Conservation (phyloP, 1,140 invertebrate species). For the Adoxophyes honmai region DNA sequence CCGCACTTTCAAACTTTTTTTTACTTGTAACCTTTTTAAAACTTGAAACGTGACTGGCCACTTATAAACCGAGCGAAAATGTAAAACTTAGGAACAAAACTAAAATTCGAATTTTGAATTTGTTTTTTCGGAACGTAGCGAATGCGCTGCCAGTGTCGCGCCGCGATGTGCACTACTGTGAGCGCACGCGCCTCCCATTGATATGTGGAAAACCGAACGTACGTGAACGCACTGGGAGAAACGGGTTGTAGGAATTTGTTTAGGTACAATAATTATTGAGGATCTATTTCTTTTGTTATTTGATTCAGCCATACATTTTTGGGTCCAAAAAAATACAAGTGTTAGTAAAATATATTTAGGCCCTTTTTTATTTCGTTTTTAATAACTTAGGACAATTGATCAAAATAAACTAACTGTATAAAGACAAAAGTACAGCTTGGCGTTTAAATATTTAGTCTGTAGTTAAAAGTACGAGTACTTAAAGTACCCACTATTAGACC, state of each 20-base stretch:
- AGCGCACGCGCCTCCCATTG: slow-evolving; percentile 39
- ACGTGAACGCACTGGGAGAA: slow-evolving; percentile 24
- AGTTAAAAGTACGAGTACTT: no score
- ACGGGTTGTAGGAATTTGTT: background rate
- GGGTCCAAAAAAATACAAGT: no score
- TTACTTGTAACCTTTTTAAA: background rate
- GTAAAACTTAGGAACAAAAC: background rate
- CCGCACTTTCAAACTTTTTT: slow-evolving; percentile 25
- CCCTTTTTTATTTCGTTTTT: no score
- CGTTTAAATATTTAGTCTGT: no score
- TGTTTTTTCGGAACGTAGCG: slow-evolving; percentile 12
- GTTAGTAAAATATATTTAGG: no score
- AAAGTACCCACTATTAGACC: no score
- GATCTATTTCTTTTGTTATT: no score
- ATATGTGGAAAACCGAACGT: slow-evolving; percentile 58
- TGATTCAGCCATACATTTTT: background rate
- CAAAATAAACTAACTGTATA: no score
- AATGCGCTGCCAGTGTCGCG: slow-evolving; percentile 46
- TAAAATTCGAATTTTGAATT: slow-evolving; percentile 3
- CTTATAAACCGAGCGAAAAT: background rate
- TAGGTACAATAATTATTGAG: no score
- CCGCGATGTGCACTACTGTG: slow-evolving; percentile 53
- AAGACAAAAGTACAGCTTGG: no score
- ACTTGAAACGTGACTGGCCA: background rate
- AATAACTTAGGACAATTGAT: no score